phyloP scores from a whole-genome alignment of 2,113 vertebrate genomes.

The Seriola aureovittata region DNA sequence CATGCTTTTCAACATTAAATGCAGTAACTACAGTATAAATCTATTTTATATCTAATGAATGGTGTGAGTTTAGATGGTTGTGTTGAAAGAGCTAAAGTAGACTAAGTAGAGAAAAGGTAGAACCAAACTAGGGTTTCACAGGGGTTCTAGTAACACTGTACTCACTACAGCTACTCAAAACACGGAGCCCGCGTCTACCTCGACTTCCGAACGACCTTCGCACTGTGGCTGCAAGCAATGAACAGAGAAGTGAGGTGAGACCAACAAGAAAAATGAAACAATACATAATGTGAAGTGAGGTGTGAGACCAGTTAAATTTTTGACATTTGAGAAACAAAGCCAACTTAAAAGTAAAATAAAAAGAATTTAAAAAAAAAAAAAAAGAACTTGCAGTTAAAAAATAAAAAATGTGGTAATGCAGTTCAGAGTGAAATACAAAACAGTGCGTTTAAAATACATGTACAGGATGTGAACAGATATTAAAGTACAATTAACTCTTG shows the following conservation, averaged over 20 bases:
- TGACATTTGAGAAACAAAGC: slow-evolving; percentile 49
- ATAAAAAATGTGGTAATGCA: slow-evolving; percentile 30
- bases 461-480: slow-evolving; percentile 36
- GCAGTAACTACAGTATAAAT: not conserved
- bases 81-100: slow-evolving; percentile 52
- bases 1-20: not conserved
- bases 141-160: slow-evolving; percentile 82
- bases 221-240: slow-evolving; percentile 92
- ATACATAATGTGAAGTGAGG: slow-evolving; percentile 60
- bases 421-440: slow-evolving; percentile 31
- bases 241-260: slow-evolving; percentile 87
- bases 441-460: slow-evolving; percentile 11
- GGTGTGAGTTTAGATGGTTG: slow-evolving; percentile 43
- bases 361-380: slow-evolving; percentile 13
- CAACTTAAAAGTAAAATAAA: slow-evolving; percentile 32
- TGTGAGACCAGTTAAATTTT: slow-evolving; percentile 13
- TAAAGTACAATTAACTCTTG: slow-evolving; percentile 44
- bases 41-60: not conserved
- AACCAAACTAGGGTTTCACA: slow-evolving; percentile 71
- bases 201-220: slow-evolving; percentile 94
- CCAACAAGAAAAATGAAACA: slow-evolving; percentile 73
- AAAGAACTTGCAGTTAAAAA: not conserved
- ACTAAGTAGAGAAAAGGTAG: slow-evolving; percentile 57
- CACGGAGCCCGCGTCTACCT: slow-evolving; percentile 93
- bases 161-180: slow-evolving; percentile 89